Conservation (phyloP, 2,113 vertebrate species). For the Tor tambroides region DNA sequence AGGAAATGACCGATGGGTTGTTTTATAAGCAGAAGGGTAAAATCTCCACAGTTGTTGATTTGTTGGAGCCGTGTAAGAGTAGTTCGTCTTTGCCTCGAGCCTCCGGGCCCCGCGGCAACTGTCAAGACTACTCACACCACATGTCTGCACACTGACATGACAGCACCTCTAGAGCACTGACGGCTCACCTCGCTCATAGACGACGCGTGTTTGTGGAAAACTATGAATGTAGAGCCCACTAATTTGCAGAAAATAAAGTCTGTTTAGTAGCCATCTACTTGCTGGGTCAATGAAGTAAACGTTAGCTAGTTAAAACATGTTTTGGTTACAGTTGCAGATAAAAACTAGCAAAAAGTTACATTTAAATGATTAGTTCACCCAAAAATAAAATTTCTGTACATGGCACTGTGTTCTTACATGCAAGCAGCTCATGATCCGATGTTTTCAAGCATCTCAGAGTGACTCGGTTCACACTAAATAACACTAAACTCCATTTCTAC, state of each 20-base stretch:
- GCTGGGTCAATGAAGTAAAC: no score
- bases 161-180: not conserved
- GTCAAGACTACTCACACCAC: slow-evolving; percentile 8
- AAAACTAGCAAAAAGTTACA: not conserved
- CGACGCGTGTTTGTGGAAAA: not conserved
- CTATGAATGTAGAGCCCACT: not conserved
- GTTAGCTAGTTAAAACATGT: not conserved
- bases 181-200: slow-evolving; percentile 7
- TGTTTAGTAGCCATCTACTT: not conserved
- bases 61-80: not conserved
- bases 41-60: slow-evolving; percentile 11
- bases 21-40: slow-evolving; percentile 10
- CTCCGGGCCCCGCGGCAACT: not conserved
- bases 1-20: not conserved
- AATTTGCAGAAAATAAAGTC: slow-evolving; percentile 1
- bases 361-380: not conserved
- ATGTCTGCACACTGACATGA: slow-evolving; percentile 22
- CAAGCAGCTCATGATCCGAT: not conserved
- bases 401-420: not conserved
- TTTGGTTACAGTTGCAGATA: not conserved
- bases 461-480: not conserved
- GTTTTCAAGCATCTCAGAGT: not conserved
- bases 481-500: not conserved
- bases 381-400: not conserved
- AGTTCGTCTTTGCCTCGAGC: slow-evolving; percentile 19